These are phyloP conservation scores for Myxocyprinus asiaticus DNA, from an alignment of 2,113 vertebrate species.

Conservation along the genomic window DNA sequence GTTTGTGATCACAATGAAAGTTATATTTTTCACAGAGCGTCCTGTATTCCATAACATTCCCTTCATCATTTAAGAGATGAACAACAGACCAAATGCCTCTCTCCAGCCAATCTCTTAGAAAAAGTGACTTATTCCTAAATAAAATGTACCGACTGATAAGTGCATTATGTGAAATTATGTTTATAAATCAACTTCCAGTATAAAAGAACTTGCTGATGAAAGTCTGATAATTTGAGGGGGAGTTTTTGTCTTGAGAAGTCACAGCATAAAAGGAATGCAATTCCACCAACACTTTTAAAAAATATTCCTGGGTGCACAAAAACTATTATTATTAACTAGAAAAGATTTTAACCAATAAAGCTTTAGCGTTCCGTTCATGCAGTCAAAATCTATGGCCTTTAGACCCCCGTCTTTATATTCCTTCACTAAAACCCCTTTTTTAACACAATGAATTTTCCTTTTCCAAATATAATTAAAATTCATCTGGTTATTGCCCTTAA, in stretches of 20 bases:
- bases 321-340: background rate
- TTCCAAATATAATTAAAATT: conserved; percentile 4
- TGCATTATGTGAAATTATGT: background rate
- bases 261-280: conserved; percentile 2
- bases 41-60: background rate
- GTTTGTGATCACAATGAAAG: background rate
- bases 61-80: background rate
- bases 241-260: conserved; percentile 13
- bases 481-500: background rate
- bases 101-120: background rate
- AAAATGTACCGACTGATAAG: background rate
- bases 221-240: background rate
- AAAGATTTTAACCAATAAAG: background rate
- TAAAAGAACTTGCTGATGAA: background rate
- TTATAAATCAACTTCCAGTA: no score
- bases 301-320: conserved; percentile 6
- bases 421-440: background rate
- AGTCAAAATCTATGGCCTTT: conserved; percentile 18
- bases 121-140: conserved; percentile 2
- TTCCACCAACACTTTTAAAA: conserved; percentile 2
- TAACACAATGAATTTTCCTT: background rate
- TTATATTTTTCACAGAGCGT: background rate
- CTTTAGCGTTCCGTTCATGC: background rate
- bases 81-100: background rate
- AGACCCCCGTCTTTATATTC: background rate